These are phyloP conservation scores for Panurus biarmicus DNA, from an alignment of 2,113 vertebrate genomes.

Conservation along the genomic window DNA sequence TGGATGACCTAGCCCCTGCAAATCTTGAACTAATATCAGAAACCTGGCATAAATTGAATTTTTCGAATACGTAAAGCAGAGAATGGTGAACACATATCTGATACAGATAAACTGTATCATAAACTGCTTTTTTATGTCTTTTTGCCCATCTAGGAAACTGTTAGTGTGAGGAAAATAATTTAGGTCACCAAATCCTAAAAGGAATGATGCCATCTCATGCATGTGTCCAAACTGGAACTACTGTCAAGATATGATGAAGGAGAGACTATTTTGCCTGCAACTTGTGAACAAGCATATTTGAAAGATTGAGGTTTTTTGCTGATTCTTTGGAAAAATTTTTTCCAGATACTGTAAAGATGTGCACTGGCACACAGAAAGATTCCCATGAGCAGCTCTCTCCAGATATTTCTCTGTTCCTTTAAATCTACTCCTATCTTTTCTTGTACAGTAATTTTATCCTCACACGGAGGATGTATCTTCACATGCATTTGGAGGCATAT, in stretches of 20 bases:
- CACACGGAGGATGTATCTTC: background rate
- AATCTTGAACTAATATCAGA: background rate
- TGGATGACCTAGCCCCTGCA: background rate
- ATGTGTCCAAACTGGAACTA: background rate
- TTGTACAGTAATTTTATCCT: background rate
- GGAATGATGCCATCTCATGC: background rate
- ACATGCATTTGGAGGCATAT: background rate
- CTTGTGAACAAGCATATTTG: background rate
- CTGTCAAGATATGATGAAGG: background rate
- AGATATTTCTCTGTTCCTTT: background rate
- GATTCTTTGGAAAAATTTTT: background rate
- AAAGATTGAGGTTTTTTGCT: rapidly evolving
- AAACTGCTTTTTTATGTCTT: background rate
- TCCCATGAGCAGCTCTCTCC: background rate
- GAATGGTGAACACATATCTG: background rate
- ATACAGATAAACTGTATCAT: background rate
- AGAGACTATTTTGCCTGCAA: background rate
- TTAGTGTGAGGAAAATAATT: background rate
- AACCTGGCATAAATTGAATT: background rate
- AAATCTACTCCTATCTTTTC: background rate
- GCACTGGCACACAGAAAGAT: background rate
- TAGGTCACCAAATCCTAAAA: background rate
- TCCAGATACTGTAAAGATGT: background rate
- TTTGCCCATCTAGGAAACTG: background rate
- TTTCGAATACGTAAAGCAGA: background rate